Percentiles rank a stretch among this genome's conserved stretches.
phyloP scores from a whole-genome alignment of 1,140 invertebrate species.

The Trichoplusia ni region DNA sequence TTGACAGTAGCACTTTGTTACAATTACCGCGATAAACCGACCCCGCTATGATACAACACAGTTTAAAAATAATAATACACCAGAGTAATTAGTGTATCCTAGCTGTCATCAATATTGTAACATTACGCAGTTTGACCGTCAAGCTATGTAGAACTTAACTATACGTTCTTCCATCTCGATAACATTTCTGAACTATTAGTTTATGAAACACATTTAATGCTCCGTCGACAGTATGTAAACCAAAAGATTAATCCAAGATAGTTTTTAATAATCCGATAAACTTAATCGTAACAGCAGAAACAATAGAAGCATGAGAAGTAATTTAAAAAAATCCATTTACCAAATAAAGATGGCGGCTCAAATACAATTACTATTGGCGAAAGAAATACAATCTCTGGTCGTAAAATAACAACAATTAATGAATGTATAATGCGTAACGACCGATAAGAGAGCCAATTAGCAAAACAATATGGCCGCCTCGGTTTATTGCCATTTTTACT shows the following conservation, averaged over 20 bases:
- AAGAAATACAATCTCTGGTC: conserved; percentile 62
- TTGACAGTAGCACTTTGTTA: conserved; percentile 34
- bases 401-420: conserved; percentile 65
- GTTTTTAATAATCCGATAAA: not conserved
- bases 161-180: not conserved
- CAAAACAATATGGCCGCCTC: conserved; percentile 53
- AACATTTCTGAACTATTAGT: too few relatives aligned
- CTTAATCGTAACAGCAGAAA: not conserved
- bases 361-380: conserved; percentile 55
- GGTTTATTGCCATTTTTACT: conserved; percentile 43
- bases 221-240: too few relatives aligned
- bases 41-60: not conserved
- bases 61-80: not conserved
- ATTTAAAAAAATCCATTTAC: conserved; percentile 34
- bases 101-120: conserved; percentile 4
- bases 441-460: conserved; percentile 70
- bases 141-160: not conserved
- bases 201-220: too few relatives aligned
- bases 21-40: conserved; percentile 8
- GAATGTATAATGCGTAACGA: conserved; percentile 57
- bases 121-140: not conserved
- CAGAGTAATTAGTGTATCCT: not conserved
- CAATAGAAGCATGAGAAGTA: conserved; percentile 19
- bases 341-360: conserved; percentile 47
- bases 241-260: not conserved